A percentile compares a stretch with the other conserved stretches of the same genome.
phyloP scores from a whole-genome alignment of 2,888 invertebrate genomes.

The Yponomeuta malinellus region DNA sequence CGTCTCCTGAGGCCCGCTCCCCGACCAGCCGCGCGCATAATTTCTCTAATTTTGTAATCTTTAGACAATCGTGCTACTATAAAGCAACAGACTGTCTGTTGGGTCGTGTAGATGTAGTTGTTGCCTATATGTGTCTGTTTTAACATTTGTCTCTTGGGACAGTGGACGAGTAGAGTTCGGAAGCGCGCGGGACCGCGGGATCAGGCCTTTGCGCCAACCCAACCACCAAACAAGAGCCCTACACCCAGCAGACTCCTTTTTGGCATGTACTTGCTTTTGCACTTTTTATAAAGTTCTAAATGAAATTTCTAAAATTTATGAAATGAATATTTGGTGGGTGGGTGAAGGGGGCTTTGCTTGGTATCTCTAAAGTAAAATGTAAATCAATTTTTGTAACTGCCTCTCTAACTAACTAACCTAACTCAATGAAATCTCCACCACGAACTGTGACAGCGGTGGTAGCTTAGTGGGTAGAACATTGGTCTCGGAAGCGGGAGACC shows the following conservation, averaged over 20 bases:
- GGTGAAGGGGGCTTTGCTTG: slow-evolving; percentile 78
- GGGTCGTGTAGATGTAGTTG: slow-evolving; percentile 5
- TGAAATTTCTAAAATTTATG: slow-evolving; percentile 45
- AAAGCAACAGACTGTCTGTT: slow-evolving; percentile 23
- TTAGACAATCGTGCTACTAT: background rate
- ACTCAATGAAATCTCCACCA: background rate
- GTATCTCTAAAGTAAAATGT: slow-evolving; percentile 54
- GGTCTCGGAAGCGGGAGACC: too few species aligned
- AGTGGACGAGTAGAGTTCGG: slow-evolving; percentile 19
- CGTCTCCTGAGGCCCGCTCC: slow-evolving; percentile 72
- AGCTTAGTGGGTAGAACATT: too few species aligned
- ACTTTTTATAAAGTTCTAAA: slow-evolving; percentile 18
- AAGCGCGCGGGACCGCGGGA: slow-evolving; percentile 70
- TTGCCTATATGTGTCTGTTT: slow-evolving; percentile 6
- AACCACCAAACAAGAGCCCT: slow-evolving; percentile 76
- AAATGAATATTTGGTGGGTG: slow-evolving; percentile 67
- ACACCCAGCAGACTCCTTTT: slow-evolving; percentile 62
- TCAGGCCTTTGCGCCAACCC: slow-evolving; percentile 71
- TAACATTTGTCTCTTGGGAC: slow-evolving; percentile 8
- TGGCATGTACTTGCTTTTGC: slow-evolving; percentile 30
- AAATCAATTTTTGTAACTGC: background rate
- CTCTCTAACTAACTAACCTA: background rate
- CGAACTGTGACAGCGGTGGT: background rate
- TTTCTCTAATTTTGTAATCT: background rate
- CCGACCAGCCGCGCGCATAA: slow-evolving; percentile 62